Base-by-base conservation (phyloP, 2,797 vertebrate genomes). In the Philypnodon macrostomus region DNA sequence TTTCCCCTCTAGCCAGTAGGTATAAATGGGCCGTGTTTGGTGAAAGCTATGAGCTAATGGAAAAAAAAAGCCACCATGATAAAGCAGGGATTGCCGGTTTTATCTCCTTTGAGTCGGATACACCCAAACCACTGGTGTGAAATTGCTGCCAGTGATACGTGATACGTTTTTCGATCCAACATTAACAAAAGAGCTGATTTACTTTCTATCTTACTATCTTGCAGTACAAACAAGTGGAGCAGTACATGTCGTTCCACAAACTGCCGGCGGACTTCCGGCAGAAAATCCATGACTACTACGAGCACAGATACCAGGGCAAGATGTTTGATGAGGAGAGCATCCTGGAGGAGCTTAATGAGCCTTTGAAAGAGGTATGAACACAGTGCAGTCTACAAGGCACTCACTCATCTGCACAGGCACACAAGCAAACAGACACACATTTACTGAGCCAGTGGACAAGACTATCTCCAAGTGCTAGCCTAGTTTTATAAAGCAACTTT, bases 281-380 rank as follows among this genome's bases (percentile, higher is more conserved):
- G 88, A 96, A 93, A 77, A 94, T 98, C 83, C 96, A 99, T 0
- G 96, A 99, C 83, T 99, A 98, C 86, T 98, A 98, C 0, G 96
- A 98, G 71, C 96, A 98, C 71, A 87, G 96, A 32, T 98, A 98
- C 88, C 96, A 98, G 77, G 96, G 96, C 75, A 99, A 99, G 89
- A 99, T 99, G 96, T 99, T 99, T 0, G 96, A 99, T 0, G 96
- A 99, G 69, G 96, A 98, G 86, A 99, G 94, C 85, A 99, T 99
- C 81, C 87, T 98, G 40, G 96, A 91, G 50, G 96, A 98, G 77
- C 92, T 98, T 42, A 98, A 93, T 0, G 95, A 96, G 80, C 96
- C 96, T 0, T 82, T 98, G 33, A 84, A 95, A 0, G 94, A 99
- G 93, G 96, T 98, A 88, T 26, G 49, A 38, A 44, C 32, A 45